These are phyloP conservation scores for Calameuta pallipes DNA, from an alignment of 2,888 invertebrate genomes.

Conservation along the genomic window DNA sequence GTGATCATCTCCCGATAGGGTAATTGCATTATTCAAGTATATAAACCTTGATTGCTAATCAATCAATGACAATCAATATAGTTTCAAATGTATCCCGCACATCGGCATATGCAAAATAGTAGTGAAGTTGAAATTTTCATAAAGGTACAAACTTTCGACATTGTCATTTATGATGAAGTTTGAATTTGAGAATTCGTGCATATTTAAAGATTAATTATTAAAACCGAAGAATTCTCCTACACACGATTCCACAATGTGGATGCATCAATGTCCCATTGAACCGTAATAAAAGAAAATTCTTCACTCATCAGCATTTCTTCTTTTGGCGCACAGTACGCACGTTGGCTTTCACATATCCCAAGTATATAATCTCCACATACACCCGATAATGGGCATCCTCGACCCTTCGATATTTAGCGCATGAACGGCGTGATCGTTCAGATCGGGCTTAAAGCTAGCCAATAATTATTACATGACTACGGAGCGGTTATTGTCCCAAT, in stretches of 20 bases:
- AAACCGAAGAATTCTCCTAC: too few species aligned
- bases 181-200: not conserved
- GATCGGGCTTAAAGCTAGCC: conserved; percentile 35
- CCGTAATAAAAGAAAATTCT: not conserved
- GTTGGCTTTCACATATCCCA: not conserved
- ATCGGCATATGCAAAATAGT: not conserved
- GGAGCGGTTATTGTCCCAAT: conserved; percentile 59
- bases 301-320: too few species aligned
- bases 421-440: conserved; percentile 15
- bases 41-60: not conserved
- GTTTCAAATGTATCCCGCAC: not conserved
- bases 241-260: too few species aligned
- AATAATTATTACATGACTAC: conserved; percentile 54
- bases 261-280: not conserved
- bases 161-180: not conserved
- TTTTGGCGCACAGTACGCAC: too few species aligned
- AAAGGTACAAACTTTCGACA: not conserved
- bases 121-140: not conserved
- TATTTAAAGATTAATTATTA: not conserved
- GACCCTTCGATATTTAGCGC: not conserved
- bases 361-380: not conserved
- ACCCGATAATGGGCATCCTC: not conserved
- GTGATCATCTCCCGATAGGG: not conserved
- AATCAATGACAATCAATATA: not conserved
- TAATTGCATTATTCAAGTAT: not conserved